A percentile compares a stretch with the other conserved stretches of the same genome.
These are phyloP conservation scores for Yponomeuta sedellus DNA, from an alignment of 2,888 invertebrate genomes.

Conservation along the genomic window DNA sequence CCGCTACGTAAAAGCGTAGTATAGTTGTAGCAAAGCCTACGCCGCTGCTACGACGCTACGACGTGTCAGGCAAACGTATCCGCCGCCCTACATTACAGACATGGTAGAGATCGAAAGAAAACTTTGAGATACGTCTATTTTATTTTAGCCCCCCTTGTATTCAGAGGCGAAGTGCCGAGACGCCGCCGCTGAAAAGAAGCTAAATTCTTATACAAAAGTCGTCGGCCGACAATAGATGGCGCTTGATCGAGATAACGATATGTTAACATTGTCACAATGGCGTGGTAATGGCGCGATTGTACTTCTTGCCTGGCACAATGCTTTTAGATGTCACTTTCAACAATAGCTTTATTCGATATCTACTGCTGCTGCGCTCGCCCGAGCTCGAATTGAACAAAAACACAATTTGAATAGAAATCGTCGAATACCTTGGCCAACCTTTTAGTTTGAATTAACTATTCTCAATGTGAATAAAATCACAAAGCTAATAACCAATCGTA, in stretches of 20 bases:
- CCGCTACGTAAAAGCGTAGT: neutral
- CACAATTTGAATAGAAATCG: conserved; percentile 19
- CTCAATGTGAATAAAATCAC: neutral
- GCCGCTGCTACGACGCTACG: neutral
- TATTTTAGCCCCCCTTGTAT: neutral
- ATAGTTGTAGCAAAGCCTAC: neutral
- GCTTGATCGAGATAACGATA: conserved; percentile 75
- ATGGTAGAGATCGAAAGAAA: neutral
- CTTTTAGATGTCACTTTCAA: conserved; percentile 69
- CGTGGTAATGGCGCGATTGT: conserved; percentile 73
- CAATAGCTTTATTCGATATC: conserved; percentile 66
- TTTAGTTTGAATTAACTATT: conserved; percentile 2
- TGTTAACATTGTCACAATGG: conserved; percentile 75
- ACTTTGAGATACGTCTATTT: neutral
- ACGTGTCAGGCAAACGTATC: neutral
- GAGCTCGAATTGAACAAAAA: conserved; percentile 55
- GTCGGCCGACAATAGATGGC: conserved; percentile 70
- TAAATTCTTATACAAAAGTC: conserved; percentile 58
- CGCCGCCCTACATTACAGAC: neutral
- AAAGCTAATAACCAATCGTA: neutral
- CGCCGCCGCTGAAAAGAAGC: conserved; percentile 36
- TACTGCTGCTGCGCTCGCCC: conserved; percentile 59
- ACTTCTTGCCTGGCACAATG: conserved; percentile 62
- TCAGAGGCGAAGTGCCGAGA: conserved; percentile 6
- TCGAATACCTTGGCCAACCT: neutral